Base-by-base conservation (phyloP, 2,888 invertebrate species). In the Vannuccia rotundouncinata region DNA sequence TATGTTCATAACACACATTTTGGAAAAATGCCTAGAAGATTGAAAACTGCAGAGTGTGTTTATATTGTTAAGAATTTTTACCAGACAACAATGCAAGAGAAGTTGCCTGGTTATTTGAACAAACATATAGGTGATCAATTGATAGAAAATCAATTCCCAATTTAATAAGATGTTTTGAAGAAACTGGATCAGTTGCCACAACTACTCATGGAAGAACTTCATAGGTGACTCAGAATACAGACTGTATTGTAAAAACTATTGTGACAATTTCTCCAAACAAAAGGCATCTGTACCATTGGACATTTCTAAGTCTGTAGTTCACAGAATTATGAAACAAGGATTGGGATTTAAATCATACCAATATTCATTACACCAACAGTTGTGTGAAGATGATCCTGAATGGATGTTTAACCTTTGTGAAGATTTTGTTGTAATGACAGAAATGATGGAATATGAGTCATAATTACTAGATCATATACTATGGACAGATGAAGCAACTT, bases 71-170 rank as follows among this genome's bases (percentile, higher is more conserved):
- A 66, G 17, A n/a, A n/a, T 66, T 66, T 66, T 66, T 13, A 5
- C 66, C 66, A 13, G 66, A 66, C 66, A 2, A 66, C 66, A 66
- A 66, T 66, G 66, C 66, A 27, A 66, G 66, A 66, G 66, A 66
- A 22, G 66, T 66, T 66, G 66, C 66, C 66, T 27, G 25, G 66
- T 13, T 66, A 27, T 66, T 66, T 22, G 66, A 22, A 22, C 66
- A 66, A 66, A 22, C 66, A 66, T 22, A 22, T 66, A 2, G 22
- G 66, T 27, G 66, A 66, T 66, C 66, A 66, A 66, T 66, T 66
- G 66, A 66, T 66, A 66, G 66, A 66, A 75, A 75, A 75, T 75
- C 75, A 75, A 75, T 75, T 75, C 75, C 75, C n/a, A 31, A 29
- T 31, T 75, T 75, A 75, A 25, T 75, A 2, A 5, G 31, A 75